Conservation (phyloP, 2,113 vertebrate genomes). For the Andinoacara biseriatus region DNA sequence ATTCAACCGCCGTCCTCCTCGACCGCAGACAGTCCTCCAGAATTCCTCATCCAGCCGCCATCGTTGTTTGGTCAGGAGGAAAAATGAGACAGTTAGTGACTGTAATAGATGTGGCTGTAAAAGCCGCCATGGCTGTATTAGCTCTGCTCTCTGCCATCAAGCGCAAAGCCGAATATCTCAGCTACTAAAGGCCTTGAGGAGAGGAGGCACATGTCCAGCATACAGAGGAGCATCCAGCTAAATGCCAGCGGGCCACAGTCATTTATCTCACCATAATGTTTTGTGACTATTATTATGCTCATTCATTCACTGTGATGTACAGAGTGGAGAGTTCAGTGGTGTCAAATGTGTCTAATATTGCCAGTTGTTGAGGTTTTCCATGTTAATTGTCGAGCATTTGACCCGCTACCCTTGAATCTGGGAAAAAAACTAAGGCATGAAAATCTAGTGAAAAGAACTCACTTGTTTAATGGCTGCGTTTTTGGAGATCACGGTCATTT, state of each 20-base stretch:
- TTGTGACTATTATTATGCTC: constrained; percentile 58
- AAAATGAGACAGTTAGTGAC: constrained; percentile 67
- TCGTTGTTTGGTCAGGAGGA: constrained; percentile 64
- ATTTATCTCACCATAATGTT: constrained; percentile 65
- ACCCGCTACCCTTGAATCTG: constrained; percentile 19
- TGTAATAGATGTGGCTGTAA: constrained; percentile 65
- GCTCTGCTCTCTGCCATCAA: constrained; percentile 50
- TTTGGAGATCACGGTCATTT: not conserved
- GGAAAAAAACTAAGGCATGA: not conserved
- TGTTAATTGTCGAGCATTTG: constrained; percentile 56
- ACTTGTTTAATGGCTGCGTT: not conserved
- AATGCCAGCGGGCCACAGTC: constrained; percentile 55
- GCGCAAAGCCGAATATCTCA: constrained; percentile 30
- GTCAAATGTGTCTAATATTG: constrained; percentile 42
- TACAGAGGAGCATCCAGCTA: constrained; percentile 57
- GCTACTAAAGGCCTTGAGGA: constrained; percentile 56
- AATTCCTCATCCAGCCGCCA: constrained; percentile 14
- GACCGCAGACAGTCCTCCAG: not conserved
- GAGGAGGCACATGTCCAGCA: constrained; percentile 35
- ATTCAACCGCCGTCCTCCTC: not conserved
- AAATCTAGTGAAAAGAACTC: not conserved
- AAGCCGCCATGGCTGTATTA: constrained; percentile 39
- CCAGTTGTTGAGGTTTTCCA: constrained; percentile 21
- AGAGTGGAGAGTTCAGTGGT: constrained; percentile 40
- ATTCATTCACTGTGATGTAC: constrained; percentile 28